Conservation (phyloP, 2,888 invertebrate species). For the Lomographa bimaculata region DNA sequence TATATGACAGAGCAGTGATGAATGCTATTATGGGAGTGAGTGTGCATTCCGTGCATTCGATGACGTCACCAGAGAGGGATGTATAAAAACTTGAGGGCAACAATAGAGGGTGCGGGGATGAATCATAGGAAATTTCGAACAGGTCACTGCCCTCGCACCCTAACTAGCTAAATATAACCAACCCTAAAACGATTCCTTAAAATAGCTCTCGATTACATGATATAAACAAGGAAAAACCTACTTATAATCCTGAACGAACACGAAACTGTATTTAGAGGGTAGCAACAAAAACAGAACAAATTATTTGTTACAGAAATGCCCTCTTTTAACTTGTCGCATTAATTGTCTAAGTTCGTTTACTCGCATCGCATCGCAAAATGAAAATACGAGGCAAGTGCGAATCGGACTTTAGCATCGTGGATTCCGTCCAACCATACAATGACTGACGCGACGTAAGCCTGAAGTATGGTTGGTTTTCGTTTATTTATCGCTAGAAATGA, state of each 20-base stretch:
- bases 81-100: constrained; percentile 60
- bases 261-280: constrained; percentile 34
- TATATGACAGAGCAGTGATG: constrained; percentile 58
- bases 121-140: constrained; percentile 75
- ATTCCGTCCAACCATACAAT: too few relatives aligned
- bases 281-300: constrained; percentile 30
- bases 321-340: constrained; percentile 20
- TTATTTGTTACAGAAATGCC: constrained; percentile 18
- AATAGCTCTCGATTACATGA: constrained; percentile 42
- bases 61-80: constrained; percentile 74
- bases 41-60: constrained; percentile 55
- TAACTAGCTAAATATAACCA: constrained; percentile 60
- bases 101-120: constrained; percentile 73
- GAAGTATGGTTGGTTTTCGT: too few relatives aligned
- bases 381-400: too few relatives aligned
- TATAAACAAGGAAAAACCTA: constrained; percentile 38
- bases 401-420: too few relatives aligned
- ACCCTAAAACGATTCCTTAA: constrained; percentile 52
- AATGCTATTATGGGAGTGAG: constrained; percentile 54
- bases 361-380: constrained; percentile 37
- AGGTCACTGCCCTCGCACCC: constrained; percentile 71
- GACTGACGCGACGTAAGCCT: too few relatives aligned
- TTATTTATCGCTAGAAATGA: too few relatives aligned
- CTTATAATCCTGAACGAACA: constrained; percentile 37
- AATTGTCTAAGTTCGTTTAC: constrained; percentile 29